Percentiles rank a stretch among this genome's conserved stretches.
phyloP scores from a whole-genome alignment of 2,797 vertebrate genomes.

The Phalanger gymnotis region DNA sequence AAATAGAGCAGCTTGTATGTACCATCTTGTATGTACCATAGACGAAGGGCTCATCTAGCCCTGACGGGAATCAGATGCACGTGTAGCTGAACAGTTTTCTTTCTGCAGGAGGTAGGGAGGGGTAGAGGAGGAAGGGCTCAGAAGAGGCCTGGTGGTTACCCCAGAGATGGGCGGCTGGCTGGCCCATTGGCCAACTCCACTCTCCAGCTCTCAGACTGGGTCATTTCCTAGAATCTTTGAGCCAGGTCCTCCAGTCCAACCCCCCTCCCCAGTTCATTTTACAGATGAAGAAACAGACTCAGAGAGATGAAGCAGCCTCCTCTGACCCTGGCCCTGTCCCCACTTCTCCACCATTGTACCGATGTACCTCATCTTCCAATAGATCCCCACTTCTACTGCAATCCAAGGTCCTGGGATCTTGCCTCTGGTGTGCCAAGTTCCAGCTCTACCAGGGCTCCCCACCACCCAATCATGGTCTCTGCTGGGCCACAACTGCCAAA shows the following conservation, averaged over 20 bases:
- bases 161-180: not conserved
- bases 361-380: slow-evolving; percentile 84
- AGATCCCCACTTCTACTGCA: slow-evolving; percentile 30
- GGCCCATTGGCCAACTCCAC: not conserved
- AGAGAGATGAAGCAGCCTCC: slow-evolving; percentile 79
- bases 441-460: slow-evolving; percentile 56
- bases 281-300: slow-evolving; percentile 81
- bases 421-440: not conserved
- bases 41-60: slow-evolving; percentile 40
- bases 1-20: not conserved
- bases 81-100: slow-evolving; percentile 3
- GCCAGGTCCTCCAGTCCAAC: slow-evolving; percentile 89
- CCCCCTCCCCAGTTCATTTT: slow-evolving; percentile 83
- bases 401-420: slow-evolving; percentile 15
- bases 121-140: not conserved
- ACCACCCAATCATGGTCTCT: slow-evolving; percentile 48
- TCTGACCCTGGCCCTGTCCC: slow-evolving; percentile 54
- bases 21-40: not conserved
- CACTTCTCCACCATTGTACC: slow-evolving; percentile 81
- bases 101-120: not conserved
- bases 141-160: not conserved
- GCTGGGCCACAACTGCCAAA: slow-evolving; percentile 62
- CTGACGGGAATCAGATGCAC: slow-evolving; percentile 42
- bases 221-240: not conserved
- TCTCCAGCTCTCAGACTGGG: slow-evolving; percentile 15